Evolutionary conservation across 2,113 vertebrate genomes (phyloP), one percentile per base, ranked within the genome.

Genomic region (Speoplatyrhinus poulsoni): DNA sequence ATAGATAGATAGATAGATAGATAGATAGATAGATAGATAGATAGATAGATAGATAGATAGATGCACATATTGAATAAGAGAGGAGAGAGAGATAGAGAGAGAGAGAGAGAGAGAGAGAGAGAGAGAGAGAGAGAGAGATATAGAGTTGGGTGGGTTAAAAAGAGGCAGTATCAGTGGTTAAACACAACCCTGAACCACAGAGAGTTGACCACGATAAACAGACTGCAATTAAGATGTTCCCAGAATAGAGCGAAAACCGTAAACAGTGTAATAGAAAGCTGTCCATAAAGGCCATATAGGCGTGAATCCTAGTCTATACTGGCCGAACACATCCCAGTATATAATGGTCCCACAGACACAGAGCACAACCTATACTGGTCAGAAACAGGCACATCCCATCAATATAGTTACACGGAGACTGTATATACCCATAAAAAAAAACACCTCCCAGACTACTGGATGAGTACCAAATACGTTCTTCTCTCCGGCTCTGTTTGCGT

Each of bases 161-260:
- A 0, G 36, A 41, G 36, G 7, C 36, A 7, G 36, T 41, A 41
- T 62, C 13, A 46, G 49, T 13, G 12, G 10, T 12, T 50, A 50
- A 67, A 50, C 60, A 70, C 67, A 65, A 61, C 47, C 46, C 73
- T 65, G 71, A 84, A 82, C 82, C 86, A 70, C 85, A 86, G 76
- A 32, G 64, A 71, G 69, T 77, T 73, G 59, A 83, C 89, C 88
- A 77, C 90, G 80, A 32, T 67, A 70, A 66, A 79, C 79, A 73
- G 49, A 79, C 86, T 88, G 83, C 88, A 90, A 91, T 91, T 90
- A 83, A 72, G 69, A 64, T 65, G 47, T 52, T 83, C 85, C 58
- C 46, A 89, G 84, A 92, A 90, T 89, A 89, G 83, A 75, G 76
- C 79, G 84, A 82, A 86, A 75, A 79, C 49, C 55, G 46, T 41